phyloP scores from a whole-genome alignment of 2,888 invertebrate genomes.

The Trisateles emortualis region DNA sequence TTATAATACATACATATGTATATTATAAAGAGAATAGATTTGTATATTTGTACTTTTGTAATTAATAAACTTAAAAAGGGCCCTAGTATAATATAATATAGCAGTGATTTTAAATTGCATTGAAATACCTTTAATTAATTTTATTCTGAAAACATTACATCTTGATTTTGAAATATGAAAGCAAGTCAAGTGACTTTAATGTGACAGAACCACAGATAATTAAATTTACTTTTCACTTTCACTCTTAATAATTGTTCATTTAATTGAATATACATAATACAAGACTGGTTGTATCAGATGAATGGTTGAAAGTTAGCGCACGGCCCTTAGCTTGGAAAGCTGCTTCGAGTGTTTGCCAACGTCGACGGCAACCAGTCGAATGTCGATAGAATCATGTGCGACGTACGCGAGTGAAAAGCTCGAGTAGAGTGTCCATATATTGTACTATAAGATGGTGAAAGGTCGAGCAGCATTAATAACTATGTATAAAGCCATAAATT shows the following conservation, averaged over 20 bases:
- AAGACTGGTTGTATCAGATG: slow-evolving; percentile 18
- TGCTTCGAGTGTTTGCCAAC: slow-evolving; percentile 37
- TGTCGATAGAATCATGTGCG: slow-evolving; percentile 45
- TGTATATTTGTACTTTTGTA: no score
- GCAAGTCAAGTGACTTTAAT: background rate
- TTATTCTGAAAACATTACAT: background rate
- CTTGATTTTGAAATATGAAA: background rate
- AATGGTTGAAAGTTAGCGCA: slow-evolving; percentile 28
- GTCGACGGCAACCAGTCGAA: slow-evolving; percentile 37
- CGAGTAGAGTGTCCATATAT: slow-evolving; percentile 44
- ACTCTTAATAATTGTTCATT: slow-evolving; percentile 34
- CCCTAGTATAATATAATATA: no score
- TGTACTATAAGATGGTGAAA: slow-evolving; percentile 9
- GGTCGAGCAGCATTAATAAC: slow-evolving; percentile 13
- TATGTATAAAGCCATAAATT: no score
- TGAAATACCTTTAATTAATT: background rate
- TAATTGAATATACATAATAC: slow-evolving; percentile 20
- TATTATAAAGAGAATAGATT: no score
- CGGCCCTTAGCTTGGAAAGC: slow-evolving; percentile 50
- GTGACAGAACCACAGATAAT: slow-evolving; percentile 2
- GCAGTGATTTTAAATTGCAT: no score
- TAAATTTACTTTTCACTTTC: slow-evolving; percentile 30
- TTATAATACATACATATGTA: no score
- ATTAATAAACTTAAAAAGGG: no score
- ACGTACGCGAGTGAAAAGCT: slow-evolving; percentile 50